phyloP scores from a whole-genome alignment of 1,140 invertebrate genomes.

The Leptinotarsa texana region DNA sequence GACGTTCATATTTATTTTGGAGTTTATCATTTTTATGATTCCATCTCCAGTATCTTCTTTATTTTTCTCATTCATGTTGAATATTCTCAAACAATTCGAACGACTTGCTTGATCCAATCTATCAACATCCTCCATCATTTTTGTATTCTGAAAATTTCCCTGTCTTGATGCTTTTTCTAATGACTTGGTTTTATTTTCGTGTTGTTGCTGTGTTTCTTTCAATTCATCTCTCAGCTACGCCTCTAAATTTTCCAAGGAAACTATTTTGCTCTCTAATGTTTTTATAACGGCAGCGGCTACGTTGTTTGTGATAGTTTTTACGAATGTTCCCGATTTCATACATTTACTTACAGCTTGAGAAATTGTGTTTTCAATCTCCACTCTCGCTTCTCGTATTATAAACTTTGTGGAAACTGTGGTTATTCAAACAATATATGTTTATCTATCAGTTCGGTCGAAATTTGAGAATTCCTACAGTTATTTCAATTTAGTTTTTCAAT shows the following conservation, averaged over 20 bases:
- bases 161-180: conserved; percentile 3
- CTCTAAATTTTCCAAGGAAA: neutral
- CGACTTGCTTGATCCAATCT: too few species aligned
- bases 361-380: neutral
- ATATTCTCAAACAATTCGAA: too few species aligned
- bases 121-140: neutral
- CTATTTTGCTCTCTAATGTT: neutral
- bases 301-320: neutral
- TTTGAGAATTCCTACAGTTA: too few species aligned
- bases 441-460: too few species aligned
- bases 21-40: too few species aligned
- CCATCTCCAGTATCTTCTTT: neutral
- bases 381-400: neutral
- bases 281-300: neutral
- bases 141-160: neutral
- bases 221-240: conserved; percentile 14
- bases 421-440: neutral
- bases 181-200: neutral
- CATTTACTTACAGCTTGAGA: neutral
- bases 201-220: neutral
- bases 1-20: conserved; percentile 12
- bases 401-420: neutral
- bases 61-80: too few species aligned
- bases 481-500: too few species aligned
- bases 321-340: neutral